phyloP scores from a whole-genome alignment of 2,888 invertebrate species.

The Germaria angustata region DNA sequence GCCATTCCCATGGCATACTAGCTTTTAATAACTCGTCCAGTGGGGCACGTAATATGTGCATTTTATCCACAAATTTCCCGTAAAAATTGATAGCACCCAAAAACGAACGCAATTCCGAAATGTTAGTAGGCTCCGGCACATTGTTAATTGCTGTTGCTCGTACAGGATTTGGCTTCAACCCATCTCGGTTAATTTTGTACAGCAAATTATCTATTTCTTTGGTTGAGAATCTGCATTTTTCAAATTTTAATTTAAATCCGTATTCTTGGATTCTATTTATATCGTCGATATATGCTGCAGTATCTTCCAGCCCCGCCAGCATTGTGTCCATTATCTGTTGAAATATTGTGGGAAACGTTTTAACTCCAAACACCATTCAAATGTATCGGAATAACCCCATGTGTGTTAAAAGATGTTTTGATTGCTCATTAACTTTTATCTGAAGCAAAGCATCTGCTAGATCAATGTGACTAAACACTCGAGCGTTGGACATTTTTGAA shows the following conservation, averaged over 20 bases:
- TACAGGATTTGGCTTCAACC: slow-evolving; percentile 55
- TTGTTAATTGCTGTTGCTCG: slow-evolving; percentile 50
- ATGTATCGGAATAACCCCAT: slow-evolving; percentile 51
- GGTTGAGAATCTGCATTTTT: slow-evolving; percentile 63
- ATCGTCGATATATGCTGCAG: slow-evolving; percentile 51
- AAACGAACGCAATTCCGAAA: too few relatives aligned
- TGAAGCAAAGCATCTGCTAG: slow-evolving; percentile 66
- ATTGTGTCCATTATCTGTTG: too few relatives aligned
- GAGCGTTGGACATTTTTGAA: slow-evolving; percentile 45
- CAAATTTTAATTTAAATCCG: too few relatives aligned
- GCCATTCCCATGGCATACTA: slow-evolving; percentile 11
- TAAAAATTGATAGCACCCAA: too few relatives aligned
- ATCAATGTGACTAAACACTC: too few relatives aligned
- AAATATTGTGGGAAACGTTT: too few relatives aligned
- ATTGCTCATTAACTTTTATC: slow-evolving; percentile 47
- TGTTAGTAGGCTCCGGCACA: too few relatives aligned
- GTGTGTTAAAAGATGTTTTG: slow-evolving; percentile 53
- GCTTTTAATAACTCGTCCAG: slow-evolving; percentile 46
- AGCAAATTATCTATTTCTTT: slow-evolving; percentile 56
- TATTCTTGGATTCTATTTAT: slow-evolving; percentile 25
- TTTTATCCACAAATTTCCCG: slow-evolving; percentile 40
- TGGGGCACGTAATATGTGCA: slow-evolving; percentile 42
- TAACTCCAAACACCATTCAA: slow-evolving; percentile 55
- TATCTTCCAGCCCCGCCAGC: slow-evolving; percentile 49
- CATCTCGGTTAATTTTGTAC: slow-evolving; percentile 51